phyloP scores from a whole-genome alignment of 2,113 vertebrate species.

The Pluvialis apricaria region DNA sequence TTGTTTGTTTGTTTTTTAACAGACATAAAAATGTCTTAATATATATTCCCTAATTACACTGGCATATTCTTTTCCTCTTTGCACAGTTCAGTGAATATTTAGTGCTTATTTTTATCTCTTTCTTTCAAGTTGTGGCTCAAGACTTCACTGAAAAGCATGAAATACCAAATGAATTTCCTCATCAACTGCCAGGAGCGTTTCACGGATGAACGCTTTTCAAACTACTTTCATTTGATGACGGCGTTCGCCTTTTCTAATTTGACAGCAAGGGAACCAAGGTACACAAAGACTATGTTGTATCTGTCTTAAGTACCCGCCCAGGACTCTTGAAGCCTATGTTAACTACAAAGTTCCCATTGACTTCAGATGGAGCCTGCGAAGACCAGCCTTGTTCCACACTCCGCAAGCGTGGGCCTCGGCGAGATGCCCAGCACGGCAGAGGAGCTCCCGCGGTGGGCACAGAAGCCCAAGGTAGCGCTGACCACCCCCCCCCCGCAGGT shows the following conservation, averaged over 20 bases:
- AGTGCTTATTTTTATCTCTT: not conserved
- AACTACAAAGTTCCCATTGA: not conserved
- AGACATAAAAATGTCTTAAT: not conserved
- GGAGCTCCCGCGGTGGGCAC: accelerated
- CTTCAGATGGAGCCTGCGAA: not conserved
- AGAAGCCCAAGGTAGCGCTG: not conserved
- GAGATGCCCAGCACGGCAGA: accelerated
- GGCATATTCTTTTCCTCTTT: not conserved
- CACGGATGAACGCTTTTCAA: not conserved
- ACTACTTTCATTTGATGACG: not conserved
- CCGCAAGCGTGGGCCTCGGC: accelerated
- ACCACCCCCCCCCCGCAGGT: too few species aligned
- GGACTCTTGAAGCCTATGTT: not conserved
- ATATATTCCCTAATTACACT: not conserved
- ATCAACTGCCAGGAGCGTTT: not conserved
- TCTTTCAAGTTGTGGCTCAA: not conserved
- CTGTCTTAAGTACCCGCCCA: not conserved
- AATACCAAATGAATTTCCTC: not conserved
- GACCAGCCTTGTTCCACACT: accelerated
- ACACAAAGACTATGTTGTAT: not conserved
- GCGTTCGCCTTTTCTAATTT: not conserved
- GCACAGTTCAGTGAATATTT: not conserved
- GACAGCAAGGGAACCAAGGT: not conserved
- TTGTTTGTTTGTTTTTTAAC: too few species aligned
- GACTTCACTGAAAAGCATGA: not conserved